Conservation (phyloP, 2,888 invertebrate genomes). For the Agriopis marginaria region DNA sequence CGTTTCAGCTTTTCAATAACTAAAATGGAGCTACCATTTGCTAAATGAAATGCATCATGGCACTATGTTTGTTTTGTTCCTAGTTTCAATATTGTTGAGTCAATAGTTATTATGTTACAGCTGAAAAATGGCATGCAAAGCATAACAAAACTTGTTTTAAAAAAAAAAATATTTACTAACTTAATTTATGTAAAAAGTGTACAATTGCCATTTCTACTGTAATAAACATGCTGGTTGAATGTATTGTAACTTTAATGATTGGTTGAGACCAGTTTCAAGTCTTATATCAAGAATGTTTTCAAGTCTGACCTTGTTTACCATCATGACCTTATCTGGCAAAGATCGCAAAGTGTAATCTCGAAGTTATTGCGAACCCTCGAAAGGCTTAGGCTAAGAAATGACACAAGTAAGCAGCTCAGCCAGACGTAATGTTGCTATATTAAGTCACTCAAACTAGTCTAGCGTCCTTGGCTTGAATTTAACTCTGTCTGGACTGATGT, state of each 20-base stretch:
- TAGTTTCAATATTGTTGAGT: slow-evolving; percentile 39
- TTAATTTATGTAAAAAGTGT: too few species aligned
- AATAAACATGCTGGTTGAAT: too few species aligned
- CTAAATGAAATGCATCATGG: slow-evolving; percentile 53
- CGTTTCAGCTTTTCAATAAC: slow-evolving; percentile 55
- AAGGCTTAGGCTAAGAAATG: slow-evolving; percentile 8
- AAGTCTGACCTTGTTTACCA: slow-evolving; percentile 1
- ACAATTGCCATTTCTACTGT: too few species aligned
- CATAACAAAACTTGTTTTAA: too few species aligned
- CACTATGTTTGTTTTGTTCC: slow-evolving; percentile 29
- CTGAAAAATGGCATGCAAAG: too few species aligned
- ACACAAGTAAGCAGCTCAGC: slow-evolving; percentile 15
- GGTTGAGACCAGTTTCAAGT: too few species aligned
- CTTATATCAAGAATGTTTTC: neutral
- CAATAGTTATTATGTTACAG: slow-evolving; percentile 20
- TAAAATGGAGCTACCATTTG: slow-evolving; percentile 58
- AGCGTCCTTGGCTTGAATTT: slow-evolving; percentile 41
- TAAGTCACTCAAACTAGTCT: slow-evolving; percentile 32
- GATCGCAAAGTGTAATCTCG: slow-evolving; percentile 4
- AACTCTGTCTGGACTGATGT: slow-evolving; percentile 26
- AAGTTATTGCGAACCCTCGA: slow-evolving; percentile 13
- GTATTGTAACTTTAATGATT: too few species aligned
- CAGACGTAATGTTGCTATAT: slow-evolving; percentile 18
- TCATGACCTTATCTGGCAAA: neutral
- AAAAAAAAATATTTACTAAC: too few species aligned